Percentiles rank a stretch among this genome's conserved stretches.
phyloP scores from a whole-genome alignment of 2,888 invertebrate genomes.

The Agrochola litura region DNA sequence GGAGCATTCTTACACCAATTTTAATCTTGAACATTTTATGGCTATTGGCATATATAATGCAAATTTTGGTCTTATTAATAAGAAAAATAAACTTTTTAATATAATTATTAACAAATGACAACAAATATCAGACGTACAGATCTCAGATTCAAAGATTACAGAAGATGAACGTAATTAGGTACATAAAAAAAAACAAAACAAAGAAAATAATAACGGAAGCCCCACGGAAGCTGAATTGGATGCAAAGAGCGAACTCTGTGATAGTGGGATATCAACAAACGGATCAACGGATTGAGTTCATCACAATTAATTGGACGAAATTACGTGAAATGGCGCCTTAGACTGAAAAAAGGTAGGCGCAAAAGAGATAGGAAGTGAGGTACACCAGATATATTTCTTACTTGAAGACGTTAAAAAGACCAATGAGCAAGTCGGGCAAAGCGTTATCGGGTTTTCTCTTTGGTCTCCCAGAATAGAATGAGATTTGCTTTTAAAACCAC shows the following conservation, averaged over 20 bases:
- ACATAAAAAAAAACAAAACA: background rate
- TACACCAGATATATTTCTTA: background rate
- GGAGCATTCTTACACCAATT: background rate
- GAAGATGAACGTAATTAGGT: background rate
- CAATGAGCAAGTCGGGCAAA: background rate
- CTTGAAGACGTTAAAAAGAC: background rate
- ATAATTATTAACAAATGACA: too few species aligned
- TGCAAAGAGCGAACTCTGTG: background rate
- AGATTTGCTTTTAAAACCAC: background rate
- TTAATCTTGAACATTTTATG: background rate
- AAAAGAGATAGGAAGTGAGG: background rate
- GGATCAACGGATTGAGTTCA: conserved; percentile 25
- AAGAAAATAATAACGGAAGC: background rate
- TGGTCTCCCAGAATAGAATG: background rate
- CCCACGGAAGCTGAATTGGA: background rate
- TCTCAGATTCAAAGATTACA: background rate
- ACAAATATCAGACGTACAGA: too few species aligned
- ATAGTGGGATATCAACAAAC: conserved; percentile 23
- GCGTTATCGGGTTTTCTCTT: background rate
- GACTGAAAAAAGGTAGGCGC: background rate
- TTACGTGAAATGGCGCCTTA: conserved; percentile 4
- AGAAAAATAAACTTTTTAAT: background rate
- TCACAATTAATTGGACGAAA: conserved; percentile 19
- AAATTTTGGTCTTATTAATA: background rate
- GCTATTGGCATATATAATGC: background rate